Conservation (phyloP, 2,797 vertebrate genomes). For the Cacajao melanocephalus region DNA sequence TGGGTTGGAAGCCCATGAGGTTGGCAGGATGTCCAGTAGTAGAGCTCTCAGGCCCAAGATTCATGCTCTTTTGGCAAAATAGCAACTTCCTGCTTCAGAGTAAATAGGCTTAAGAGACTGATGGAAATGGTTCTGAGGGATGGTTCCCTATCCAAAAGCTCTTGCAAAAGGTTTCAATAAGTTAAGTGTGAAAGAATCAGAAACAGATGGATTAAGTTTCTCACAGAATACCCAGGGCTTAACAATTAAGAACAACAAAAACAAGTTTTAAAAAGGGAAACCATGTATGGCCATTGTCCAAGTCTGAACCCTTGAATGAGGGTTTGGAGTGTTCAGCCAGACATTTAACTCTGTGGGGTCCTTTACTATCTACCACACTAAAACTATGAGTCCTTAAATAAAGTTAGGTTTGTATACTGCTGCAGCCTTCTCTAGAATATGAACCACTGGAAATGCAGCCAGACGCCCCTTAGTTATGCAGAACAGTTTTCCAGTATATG, state of each 20-base stretch:
- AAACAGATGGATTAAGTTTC: slow-evolving; percentile 71
- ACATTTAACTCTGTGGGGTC: background rate
- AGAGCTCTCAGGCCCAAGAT: background rate
- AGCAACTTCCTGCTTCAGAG: slow-evolving; percentile 48
- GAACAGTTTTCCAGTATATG: background rate
- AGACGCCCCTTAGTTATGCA: background rate
- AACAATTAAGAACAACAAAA: slow-evolving; percentile 9
- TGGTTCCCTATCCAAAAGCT: slow-evolving; percentile 30
- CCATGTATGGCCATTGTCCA: background rate
- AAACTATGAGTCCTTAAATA: background rate
- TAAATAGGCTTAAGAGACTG: slow-evolving; percentile 61
- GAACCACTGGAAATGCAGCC: background rate
- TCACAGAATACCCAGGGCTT: slow-evolving; percentile 43
- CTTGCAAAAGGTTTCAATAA: slow-evolving; percentile 60
- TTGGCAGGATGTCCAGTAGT: background rate
- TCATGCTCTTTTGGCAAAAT: slow-evolving; percentile 49
- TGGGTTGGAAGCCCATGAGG: background rate
- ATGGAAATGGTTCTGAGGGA: slow-evolving; percentile 51
- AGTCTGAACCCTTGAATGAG: background rate
- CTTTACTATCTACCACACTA: background rate
- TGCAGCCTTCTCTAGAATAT: background rate
- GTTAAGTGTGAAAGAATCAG: slow-evolving; percentile 66
- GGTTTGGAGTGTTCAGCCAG: background rate
- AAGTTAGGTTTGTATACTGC: background rate
- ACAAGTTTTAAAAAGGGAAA: background rate